Evolutionary conservation across 2,113 vertebrate species (phyloP), one percentile per base, ranked within the genome.

Genomic region (Coryphaenoides rupestris): DNA sequence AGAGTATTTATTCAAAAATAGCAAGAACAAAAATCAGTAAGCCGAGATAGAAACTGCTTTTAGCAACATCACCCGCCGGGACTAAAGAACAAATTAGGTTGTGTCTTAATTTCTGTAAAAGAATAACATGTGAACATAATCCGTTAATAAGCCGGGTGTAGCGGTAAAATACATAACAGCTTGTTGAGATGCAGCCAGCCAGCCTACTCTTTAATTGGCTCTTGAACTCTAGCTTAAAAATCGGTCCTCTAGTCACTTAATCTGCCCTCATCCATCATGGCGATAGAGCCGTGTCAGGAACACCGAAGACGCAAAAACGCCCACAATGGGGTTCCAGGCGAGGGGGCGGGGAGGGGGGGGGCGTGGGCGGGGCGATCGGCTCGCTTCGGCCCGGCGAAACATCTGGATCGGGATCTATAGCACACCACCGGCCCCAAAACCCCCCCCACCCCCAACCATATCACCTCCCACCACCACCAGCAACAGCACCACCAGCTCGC

Each of bases 211-310:
- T 40, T 40, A 12, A 40, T 76, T 69, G 65, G 61, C 70, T 65
- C n/a, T n/a, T 28, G 63, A 47, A 64, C 62, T 55, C 23, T 55
- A 67, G 66, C 9, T 21, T 75, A 81, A 83, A n/a, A 84, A 79
- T 79, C 79, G 66, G n/a, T n/a, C 64, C 47, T 46, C 75, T 74
- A 83, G 84, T 80, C 80, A 63, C 58, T 55, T 87, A 84, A 87
- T 86, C 77, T 72, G 46, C 63, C n/a, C 70, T 74, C 78, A 83
- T 87, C 70, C 80, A 83, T 86, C 83, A 83, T 40, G 54, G 54
- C 3, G 58, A 73, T n/a, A n/a, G 67, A 74, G 73, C 19, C 1
- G 2, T 69, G 80, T 40, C 78, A 77, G 62, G n/a, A 60, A 61
- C 50, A 17, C n/a, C 24, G 47, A 4, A 50, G 47, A 50, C 15